These are phyloP conservation scores for Chaetorhynchus papuensis DNA, from an alignment of 2,113 vertebrate species.

Conservation along the genomic window DNA sequence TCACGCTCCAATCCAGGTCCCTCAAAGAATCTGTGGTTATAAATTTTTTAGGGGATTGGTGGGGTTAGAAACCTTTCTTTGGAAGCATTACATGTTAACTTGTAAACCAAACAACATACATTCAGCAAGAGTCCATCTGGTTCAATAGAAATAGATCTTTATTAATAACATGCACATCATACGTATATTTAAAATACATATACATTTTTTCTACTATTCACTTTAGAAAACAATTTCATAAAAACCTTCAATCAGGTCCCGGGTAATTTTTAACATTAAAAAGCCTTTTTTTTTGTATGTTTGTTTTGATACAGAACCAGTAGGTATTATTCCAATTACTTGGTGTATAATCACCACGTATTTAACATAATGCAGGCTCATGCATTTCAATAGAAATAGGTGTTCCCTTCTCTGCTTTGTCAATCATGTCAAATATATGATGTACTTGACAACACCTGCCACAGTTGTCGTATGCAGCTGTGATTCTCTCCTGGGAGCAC, in stretches of 20 bases:
- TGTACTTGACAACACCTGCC: conserved; percentile 64
- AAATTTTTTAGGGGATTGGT: background rate
- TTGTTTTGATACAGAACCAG: conserved; percentile 54
- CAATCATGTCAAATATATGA: conserved; percentile 54
- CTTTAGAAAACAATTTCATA: conserved; percentile 76
- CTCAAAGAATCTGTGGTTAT: background rate
- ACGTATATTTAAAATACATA: conserved; percentile 75
- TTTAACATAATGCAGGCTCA: conserved; percentile 45
- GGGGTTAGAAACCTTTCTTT: background rate
- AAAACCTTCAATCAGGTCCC: conserved; percentile 68
- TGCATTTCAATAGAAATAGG: conserved; percentile 54
- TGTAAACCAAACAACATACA: background rate
- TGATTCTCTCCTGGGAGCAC: conserved; percentile 36
- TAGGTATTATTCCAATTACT: conserved; percentile 56
- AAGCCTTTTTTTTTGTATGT: background rate
- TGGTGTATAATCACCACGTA: conserved; percentile 64
- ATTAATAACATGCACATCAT: conserved; percentile 72
- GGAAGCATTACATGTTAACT: background rate
- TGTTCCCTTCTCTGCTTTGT: conserved; percentile 53
- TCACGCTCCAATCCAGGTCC: background rate
- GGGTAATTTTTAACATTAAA: conserved; percentile 74
- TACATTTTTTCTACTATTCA: conserved; percentile 70
- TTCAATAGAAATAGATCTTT: conserved; percentile 77
- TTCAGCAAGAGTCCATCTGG: background rate
- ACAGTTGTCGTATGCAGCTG: conserved; percentile 12